Base-by-base conservation (phyloP, 2,888 invertebrate species). In the Dynastes hyllus region DNA sequence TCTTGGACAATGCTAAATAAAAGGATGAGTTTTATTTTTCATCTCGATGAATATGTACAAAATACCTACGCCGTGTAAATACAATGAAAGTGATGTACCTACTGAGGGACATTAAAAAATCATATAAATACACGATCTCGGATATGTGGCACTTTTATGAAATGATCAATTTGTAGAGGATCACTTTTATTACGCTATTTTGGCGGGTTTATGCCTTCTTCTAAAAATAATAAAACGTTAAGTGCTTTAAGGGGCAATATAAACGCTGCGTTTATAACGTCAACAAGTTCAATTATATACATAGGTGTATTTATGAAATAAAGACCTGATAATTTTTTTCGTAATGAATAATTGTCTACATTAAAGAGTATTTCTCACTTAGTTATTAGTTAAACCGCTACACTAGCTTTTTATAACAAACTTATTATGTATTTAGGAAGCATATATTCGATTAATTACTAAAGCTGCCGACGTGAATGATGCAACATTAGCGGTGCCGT, bases 231-330 rank as follows among this genome's bases (percentile, higher is more conserved):
- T 53, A 66, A 45, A 77, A 69, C 27, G 22, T 67, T 76, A 76
- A 67, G 53, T 58, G 69, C 53, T 58, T 77, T 77, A 65, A 40
- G 67, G 45, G 58, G 58, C 40, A 58, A 69, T 67, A 69, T 79
- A 84, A 84, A 45, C 83, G 82, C 27, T 69, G 27, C 29, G 27
- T 22, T 69, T 51, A 13, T 13, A 51, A 51, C 69, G 69, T 69
- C 69, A 69, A 69, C 69, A 69, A 29, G 9, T 50, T 27, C 51
- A 69, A 51, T 69, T 29, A 53, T 58, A 58, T 53, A 53, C 13
- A 16, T 58, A 4, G 53, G 13, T 58, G 55, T 22, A 11, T 45
- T 45, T 8, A 8, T 45, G 45, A 45, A 45, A 45, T 45, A 45
- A 45, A 8, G 45, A 45, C 45, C 6, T 45, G 45, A 1, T 8